Evolutionary conservation across 2,797 vertebrate species (phyloP).

Genomic region (Intellagama lesueurii): DNA sequence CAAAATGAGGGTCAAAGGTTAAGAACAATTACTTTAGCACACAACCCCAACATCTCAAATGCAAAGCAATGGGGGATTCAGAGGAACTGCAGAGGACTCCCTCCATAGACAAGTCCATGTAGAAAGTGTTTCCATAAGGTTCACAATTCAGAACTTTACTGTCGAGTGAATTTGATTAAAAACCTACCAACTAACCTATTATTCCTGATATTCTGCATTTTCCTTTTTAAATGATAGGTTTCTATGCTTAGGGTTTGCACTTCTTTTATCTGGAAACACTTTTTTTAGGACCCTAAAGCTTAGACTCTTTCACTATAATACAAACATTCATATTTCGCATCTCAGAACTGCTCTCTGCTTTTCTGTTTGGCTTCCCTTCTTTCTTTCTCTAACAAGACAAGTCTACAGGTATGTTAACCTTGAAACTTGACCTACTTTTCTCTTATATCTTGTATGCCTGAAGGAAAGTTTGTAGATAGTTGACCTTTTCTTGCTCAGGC

Average conservation of each 20-base stretch:
- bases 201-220: too few relatives aligned
- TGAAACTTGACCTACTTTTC: slow-evolving; percentile 52
- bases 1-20: too few relatives aligned
- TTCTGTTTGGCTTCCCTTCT: background rate
- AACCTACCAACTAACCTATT: too few relatives aligned
- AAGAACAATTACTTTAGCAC: background rate
- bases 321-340: background rate
- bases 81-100: background rate
- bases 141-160: background rate
- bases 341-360: background rate
- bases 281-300: background rate
- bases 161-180: too few relatives aligned
- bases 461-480: slow-evolving; percentile 23
- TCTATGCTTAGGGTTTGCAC: background rate
- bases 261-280: background rate
- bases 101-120: background rate
- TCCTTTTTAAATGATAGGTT: background rate
- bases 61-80: too few relatives aligned
- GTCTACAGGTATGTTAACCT: slow-evolving; percentile 35
- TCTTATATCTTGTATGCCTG: slow-evolving; percentile 18
- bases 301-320: background rate
- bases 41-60: background rate
- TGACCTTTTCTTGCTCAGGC: slow-evolving; percentile 51
- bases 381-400: slow-evolving; percentile 26
- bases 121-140: background rate